Conservation (phyloP, 2,888 invertebrate genomes). For the Xestoiulus laeticollis region DNA sequence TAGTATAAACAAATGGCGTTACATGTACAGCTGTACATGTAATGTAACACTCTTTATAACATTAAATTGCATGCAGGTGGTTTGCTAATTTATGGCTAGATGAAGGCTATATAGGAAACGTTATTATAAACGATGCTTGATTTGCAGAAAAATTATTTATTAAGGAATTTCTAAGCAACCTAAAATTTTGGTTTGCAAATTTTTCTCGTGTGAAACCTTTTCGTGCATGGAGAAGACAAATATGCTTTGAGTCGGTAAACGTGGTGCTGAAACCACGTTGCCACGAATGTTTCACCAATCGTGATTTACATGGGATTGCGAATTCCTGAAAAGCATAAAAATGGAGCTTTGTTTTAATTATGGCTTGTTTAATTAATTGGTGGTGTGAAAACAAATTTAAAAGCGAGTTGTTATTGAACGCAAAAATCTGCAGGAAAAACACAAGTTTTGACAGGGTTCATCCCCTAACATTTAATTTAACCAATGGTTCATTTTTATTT, state of each 20-base stretch:
- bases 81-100: no score
- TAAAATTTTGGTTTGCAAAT: not conserved
- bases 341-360: not conserved
- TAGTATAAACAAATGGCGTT: no score
- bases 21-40: no score
- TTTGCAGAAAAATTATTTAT: no score
- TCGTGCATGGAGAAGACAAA: not conserved
- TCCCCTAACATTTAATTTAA: not conserved
- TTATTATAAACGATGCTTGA: no score
- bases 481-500: slow-evolving; percentile 10
- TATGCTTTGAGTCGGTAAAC: no score
- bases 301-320: not conserved
- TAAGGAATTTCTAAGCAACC: no score
- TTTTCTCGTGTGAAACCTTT: not conserved
- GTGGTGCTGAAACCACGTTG: not conserved
- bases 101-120: no score
- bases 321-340: not conserved
- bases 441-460: slow-evolving; percentile 22
- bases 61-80: no score
- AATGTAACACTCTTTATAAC: no score
- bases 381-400: not conserved
- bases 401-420: not conserved
- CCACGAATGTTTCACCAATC: not conserved
- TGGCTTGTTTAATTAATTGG: not conserved
- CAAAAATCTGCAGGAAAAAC: not conserved